phyloP scores from a whole-genome alignment of 1,140 invertebrate genomes.

The Cyphomyrmex costatus region DNA sequence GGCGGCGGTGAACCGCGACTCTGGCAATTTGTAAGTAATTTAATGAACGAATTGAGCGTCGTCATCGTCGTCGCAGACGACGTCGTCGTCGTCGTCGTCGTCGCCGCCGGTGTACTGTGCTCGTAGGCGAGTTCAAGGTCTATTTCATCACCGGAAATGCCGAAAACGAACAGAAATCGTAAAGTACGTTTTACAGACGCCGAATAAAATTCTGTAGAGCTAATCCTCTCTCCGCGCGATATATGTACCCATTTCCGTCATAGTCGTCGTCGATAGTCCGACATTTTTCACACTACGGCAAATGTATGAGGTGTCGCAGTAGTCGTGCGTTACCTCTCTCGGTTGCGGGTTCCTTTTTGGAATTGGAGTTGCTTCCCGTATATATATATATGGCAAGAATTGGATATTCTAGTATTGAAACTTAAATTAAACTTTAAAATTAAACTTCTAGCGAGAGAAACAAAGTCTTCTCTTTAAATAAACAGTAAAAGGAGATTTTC shows the following conservation, averaged over 20 bases:
- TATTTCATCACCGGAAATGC: constrained; percentile 13
- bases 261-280: constrained; percentile 9
- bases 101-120: not conserved
- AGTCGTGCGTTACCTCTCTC: not conserved
- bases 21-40: constrained; percentile 50
- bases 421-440: constrained; percentile 48
- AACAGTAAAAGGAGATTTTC: not conserved
- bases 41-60: constrained; percentile 42
- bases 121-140: constrained; percentile 28
- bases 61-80: constrained; percentile 14
- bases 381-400: not conserved
- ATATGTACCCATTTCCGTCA: constrained; percentile 28
- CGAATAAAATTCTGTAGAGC: not conserved
- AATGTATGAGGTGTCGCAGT: constrained; percentile 18
- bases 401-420: constrained; percentile 32
- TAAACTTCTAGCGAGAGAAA: constrained; percentile 28
- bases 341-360: constrained; percentile 7
- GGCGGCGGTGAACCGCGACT: constrained; percentile 52
- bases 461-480: constrained; percentile 25
- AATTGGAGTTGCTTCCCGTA: not conserved
- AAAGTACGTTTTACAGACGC: not conserved
- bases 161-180: constrained; percentile 3
- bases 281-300: constrained; percentile 5
- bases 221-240: not conserved
- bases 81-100: constrained; percentile 14